Percentiles rank a stretch among this genome's conserved stretches.
Conservation (phyloP, 1,140 invertebrate species). For the Drosophila chauvacae region DNA sequence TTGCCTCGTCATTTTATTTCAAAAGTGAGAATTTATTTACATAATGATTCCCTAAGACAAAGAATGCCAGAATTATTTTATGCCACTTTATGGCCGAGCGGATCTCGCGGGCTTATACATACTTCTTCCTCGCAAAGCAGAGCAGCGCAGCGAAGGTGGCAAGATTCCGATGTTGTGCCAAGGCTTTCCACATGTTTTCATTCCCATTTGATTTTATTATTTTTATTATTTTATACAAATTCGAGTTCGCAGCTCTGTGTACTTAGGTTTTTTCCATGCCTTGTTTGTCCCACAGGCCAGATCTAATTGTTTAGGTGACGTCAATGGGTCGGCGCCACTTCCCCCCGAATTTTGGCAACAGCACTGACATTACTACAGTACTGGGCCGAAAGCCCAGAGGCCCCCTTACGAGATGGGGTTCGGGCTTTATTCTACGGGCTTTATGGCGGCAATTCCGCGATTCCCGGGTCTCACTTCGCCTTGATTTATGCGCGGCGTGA, state of each 20-base stretch:
- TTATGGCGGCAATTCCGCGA: slow-evolving; percentile 54
- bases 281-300: slow-evolving; percentile 51
- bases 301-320: slow-evolving; percentile 76
- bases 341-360: slow-evolving; percentile 22
- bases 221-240: slow-evolving; percentile 74
- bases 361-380: background rate
- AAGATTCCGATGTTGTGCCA: slow-evolving; percentile 76
- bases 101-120: slow-evolving; percentile 39
- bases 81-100: slow-evolving; percentile 69
- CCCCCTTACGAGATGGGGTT: slow-evolving; percentile 55
- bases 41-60: slow-evolving; percentile 79
- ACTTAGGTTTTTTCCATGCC: slow-evolving; percentile 68
- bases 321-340: slow-evolving; percentile 59
- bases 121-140: slow-evolving; percentile 3
- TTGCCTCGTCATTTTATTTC: slow-evolving; percentile 74
- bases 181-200: slow-evolving; percentile 63
- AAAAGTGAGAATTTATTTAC: slow-evolving; percentile 82
- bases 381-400: slow-evolving; percentile 44
- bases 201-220: slow-evolving; percentile 71
- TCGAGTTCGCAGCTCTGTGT: slow-evolving; percentile 56
- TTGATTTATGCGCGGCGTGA: slow-evolving; percentile 73
- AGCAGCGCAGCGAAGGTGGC: slow-evolving; percentile 55
- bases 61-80: slow-evolving; percentile 81
- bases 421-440: slow-evolving; percentile 21
- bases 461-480: slow-evolving; percentile 38